Percentiles rank a stretch among this genome's conserved stretches.
Evolutionary conservation across 1,140 invertebrate species (phyloP).

Genomic region (Phortica variegata): DNA sequence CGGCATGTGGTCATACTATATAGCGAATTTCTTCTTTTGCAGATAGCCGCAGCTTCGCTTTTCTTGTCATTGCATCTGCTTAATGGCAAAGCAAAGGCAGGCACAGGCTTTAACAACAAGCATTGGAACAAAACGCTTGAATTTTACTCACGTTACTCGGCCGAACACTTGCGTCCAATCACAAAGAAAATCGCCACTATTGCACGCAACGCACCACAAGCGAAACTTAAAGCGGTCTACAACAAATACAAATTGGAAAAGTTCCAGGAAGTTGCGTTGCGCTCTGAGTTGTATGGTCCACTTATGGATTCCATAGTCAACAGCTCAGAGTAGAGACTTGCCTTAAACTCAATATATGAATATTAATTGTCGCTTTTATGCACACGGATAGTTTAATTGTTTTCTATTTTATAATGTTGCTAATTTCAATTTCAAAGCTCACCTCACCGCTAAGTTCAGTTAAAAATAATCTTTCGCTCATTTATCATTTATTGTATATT

Average conservation of each 20-base stretch:
- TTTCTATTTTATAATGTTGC: slow-evolving; percentile 43
- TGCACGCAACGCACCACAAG: slow-evolving; percentile 61
- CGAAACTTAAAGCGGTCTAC: slow-evolving; percentile 64
- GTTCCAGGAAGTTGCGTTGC: slow-evolving; percentile 63
- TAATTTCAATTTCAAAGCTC: slow-evolving; percentile 33
- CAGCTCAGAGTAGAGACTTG: not conserved
- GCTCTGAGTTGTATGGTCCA: slow-evolving; percentile 61
- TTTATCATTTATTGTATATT: slow-evolving; percentile 13
- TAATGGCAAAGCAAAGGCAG: slow-evolving; percentile 45
- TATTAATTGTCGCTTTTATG: too few relatives aligned
- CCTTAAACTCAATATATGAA: too few relatives aligned
- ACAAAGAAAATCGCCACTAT: slow-evolving; percentile 63
- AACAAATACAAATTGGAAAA: slow-evolving; percentile 64
- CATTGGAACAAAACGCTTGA: slow-evolving; percentile 65
- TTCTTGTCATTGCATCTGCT: slow-evolving; percentile 61
- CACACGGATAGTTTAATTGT: slow-evolving; percentile 50
- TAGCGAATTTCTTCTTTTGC: not conserved
- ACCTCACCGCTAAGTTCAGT: too few relatives aligned
- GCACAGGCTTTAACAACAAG: slow-evolving; percentile 48
- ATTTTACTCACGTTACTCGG: slow-evolving; percentile 66
- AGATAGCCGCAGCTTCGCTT: slow-evolving; percentile 60
- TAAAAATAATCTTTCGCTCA: slow-evolving; percentile 25
- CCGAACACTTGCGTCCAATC: slow-evolving; percentile 63
- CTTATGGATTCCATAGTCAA: slow-evolving; percentile 48
- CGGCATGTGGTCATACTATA: not conserved